Base-by-base conservation (phyloP, 2,113 vertebrate species). In the Nymphicus hollandicus region DNA sequence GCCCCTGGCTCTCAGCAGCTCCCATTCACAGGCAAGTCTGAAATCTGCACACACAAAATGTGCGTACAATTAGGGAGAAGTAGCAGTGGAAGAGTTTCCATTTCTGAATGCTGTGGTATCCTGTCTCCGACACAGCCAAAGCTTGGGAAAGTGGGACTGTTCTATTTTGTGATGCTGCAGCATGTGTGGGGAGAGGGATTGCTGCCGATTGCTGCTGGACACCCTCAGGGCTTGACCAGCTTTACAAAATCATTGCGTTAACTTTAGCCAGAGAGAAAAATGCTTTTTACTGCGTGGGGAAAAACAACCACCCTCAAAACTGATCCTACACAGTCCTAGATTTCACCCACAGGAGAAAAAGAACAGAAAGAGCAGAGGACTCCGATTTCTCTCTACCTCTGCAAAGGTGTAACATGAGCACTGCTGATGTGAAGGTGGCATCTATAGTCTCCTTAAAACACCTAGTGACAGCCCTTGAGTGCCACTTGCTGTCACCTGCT, bases 81-180 rank as follows among this genome's bases (percentile, higher is more conserved):
- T 1, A 87, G 71, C 65, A 55, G 68, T 27, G 61, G 86, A 93
- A 92, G 79, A 91, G 49, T 93, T 94, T 94, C 96, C 88, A 89
- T 60, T 86, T 96, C 74, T 96, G 72, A 89, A 44, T 49, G 55
- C 61, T 46, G 81, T 31, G 73, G 83, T 88, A 58, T 84, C 66
- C 89, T 61, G 82, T 20, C 77, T 83, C 43, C 20, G 50, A 27
- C 77, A 77, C 24, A 50, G 71, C 25, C 68, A 74, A 20, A 28
- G 65, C 87, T 64, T 44, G 58, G 86, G 76, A 25, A 88, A 79
- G 64, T 22, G 49, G 55, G 65, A 13, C 58, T 27, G 46, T 18
- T 37, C 37, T 13, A 19, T 5, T 89, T 52, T 41, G 53, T 25
- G 90, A 39, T 60, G 58, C 35, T 81, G 60, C 78, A 72, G 77